phyloP scores from a whole-genome alignment of 1,140 invertebrate genomes.

The Drosophila pallidifrons region DNA sequence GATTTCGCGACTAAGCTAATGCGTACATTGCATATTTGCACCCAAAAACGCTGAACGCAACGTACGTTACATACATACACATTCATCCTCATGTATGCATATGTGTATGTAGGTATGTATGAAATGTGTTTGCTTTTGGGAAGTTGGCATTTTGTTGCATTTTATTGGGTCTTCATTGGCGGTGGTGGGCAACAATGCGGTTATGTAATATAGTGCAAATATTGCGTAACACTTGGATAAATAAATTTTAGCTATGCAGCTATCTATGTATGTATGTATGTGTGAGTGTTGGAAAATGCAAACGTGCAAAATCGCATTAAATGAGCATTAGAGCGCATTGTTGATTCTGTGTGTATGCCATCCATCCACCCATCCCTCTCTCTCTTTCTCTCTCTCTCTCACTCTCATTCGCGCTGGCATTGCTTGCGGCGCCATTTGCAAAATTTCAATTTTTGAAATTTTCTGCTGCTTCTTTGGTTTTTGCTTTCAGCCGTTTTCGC shows the following conservation, averaged over 20 bases:
- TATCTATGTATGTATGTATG: constrained; percentile 8
- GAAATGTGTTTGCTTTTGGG: neutral
- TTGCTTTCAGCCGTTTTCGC: neutral
- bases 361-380: too few relatives aligned
- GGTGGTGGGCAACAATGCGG: constrained; percentile 67
- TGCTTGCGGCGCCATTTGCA: constrained; percentile 37
- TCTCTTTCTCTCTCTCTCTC: too few relatives aligned
- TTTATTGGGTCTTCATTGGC: constrained; percentile 72
- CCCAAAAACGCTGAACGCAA: constrained; percentile 14
- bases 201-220: constrained; percentile 82
- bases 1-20: constrained; percentile 22
- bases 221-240: constrained; percentile 78
- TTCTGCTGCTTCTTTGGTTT: neutral
- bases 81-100: neutral
- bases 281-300: constrained; percentile 63
- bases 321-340: constrained; percentile 80
- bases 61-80: too few relatives aligned
- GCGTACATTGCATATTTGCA: constrained; percentile 27
- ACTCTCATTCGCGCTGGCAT: too few relatives aligned
- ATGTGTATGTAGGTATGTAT: too few relatives aligned
- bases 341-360: constrained; percentile 54
- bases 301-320: constrained; percentile 82
- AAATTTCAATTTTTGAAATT: constrained; percentile 36
- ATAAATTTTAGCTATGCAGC: constrained; percentile 66
- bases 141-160: constrained; percentile 8